A percentile compares a stretch with the other conserved stretches of the same genome.
phyloP scores from a whole-genome alignment of 2,797 vertebrate genomes.

The Erpetoichthys calabaricus region DNA sequence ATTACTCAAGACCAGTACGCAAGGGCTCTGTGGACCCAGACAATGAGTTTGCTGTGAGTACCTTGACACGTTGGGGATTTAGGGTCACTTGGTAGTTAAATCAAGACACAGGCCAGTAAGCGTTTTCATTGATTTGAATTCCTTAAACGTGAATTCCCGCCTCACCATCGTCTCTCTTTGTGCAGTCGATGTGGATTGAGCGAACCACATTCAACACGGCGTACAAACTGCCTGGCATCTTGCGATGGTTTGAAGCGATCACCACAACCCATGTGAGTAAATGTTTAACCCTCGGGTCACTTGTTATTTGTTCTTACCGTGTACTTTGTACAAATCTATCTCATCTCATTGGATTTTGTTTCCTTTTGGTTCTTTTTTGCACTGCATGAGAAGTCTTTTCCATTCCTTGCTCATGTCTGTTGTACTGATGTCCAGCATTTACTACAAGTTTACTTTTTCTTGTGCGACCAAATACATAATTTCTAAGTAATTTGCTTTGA shows the following conservation, averaged over 20 bases:
- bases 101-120: not conserved
- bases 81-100: not conserved
- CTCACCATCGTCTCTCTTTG: not conserved
- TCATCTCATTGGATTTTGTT: not conserved
- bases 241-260: conserved; percentile 89
- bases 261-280: conserved; percentile 62
- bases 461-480: no score
- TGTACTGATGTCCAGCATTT: no score
- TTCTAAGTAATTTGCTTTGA: no score
- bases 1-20: conserved; percentile 87
- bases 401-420: no score
- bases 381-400: no score
- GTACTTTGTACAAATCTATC: not conserved
- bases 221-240: conserved; percentile 89
- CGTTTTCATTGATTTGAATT: not conserved
- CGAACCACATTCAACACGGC: conserved; percentile 82
- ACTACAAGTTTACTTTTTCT: no score
- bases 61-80: conserved; percentile 7
- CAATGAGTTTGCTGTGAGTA: conserved; percentile 92
- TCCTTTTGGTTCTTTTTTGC: no score
- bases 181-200: conserved; percentile 96
- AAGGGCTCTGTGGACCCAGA: conserved; percentile 80
- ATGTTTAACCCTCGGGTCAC: no score
- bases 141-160: not conserved
- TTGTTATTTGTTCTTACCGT: no score